Base-by-base conservation (phyloP, 2,113 vertebrate species). In the Lota lota region DNA sequence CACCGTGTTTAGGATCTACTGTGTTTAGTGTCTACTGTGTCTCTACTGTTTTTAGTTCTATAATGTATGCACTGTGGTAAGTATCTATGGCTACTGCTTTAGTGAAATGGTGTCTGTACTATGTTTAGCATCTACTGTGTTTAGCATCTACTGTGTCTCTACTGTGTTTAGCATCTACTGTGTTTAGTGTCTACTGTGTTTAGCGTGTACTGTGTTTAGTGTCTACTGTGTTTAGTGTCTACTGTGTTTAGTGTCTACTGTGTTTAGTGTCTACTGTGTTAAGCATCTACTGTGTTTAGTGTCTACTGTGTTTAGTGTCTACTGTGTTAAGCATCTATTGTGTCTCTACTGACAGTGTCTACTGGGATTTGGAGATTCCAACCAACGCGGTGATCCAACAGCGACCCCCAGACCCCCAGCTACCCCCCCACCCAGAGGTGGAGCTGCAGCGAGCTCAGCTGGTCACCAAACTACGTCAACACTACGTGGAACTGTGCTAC, bases 331-430 rank as follows among this genome's bases (percentile, higher is more conserved):
- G 54, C 5, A n/a, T 10, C 21, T 19, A 12, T 51, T 62, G 50
- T 67, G 19, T 70, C 22, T 10, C 12, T 87, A 22, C n/a, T 73
- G 21, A 0, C 71, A 96, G 95, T 75, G 91, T 96, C 5, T 96
- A 98, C 78, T 99, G 97, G 97, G 97, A 99, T 73, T 89, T 99
- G 89, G 97, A 99, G 22, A 85, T 98, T 66, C 97, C 96, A 88
- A 99, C 95, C 58, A 99, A 99, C 0, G 96, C 94, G 0, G 95
- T 99, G 79, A 95, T 99, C 77, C 93, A 95, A 79, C 95, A 98
- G 73, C 88, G 90, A 5, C 81, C 93, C 12, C 91, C 94, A 0
- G 91, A 92, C 0, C 88, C 92, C 79, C 90, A 93, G 78, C 89
- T 98, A 79, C 91, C 92, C 5, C 93, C 95, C 60, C 97, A 99